phyloP scores from a whole-genome alignment of 2,113 vertebrate genomes.

The Coturnix japonica region DNA sequence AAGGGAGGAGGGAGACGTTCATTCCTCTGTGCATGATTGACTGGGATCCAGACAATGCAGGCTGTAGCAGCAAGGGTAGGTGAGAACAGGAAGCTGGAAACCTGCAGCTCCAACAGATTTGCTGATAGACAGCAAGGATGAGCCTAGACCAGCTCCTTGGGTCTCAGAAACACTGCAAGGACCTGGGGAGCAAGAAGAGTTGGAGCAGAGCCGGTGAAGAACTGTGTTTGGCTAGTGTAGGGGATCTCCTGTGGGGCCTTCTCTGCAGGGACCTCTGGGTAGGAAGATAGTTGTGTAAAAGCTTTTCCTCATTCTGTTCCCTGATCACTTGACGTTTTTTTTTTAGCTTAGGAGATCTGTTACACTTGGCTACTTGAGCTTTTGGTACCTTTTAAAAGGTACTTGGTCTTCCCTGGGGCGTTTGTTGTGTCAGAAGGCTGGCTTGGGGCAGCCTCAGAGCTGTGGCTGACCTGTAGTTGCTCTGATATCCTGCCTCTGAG shows the following conservation, averaged over 20 bases:
- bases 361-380: background rate
- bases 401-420: background rate
- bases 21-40: fast-evolving
- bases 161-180: background rate
- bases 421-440: background rate
- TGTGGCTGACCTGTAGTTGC: background rate
- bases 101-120: background rate
- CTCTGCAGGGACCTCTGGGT: background rate
- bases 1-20: background rate
- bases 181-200: background rate
- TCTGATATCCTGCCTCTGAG: background rate
- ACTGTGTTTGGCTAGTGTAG: no score
- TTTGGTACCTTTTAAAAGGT: background rate
- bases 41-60: background rate
- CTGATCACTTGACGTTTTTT: background rate
- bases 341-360: background rate
- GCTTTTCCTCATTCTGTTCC: background rate
- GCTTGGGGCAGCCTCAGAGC: background rate
- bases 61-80: background rate
- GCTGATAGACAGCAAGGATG: background rate
- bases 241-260: background rate
- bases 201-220: background rate
- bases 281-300: background rate
- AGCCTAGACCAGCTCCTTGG: background rate
- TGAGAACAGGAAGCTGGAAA: background rate